Percentiles rank a stretch among this genome's conserved stretches.
phyloP scores from a whole-genome alignment of 1,140 invertebrate species.

The Zaprionus kolodkinae region DNA sequence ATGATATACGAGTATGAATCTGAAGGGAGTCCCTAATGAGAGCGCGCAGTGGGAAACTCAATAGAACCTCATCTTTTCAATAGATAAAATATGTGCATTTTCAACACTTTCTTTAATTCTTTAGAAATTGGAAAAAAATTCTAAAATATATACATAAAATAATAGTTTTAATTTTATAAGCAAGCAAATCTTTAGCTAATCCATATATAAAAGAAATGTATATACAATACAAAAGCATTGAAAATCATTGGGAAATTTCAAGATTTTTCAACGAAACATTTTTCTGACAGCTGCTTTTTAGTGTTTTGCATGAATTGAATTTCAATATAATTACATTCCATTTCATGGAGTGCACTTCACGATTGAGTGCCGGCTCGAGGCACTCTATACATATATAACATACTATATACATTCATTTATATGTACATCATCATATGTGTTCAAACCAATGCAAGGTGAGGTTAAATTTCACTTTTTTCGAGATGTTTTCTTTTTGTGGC shows the following conservation, averaged over 20 bases:
- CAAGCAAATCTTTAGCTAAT: too few relatives aligned
- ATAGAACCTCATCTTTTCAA: neutral
- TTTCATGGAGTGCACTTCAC: conserved; percentile 46
- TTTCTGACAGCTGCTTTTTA: conserved; percentile 22
- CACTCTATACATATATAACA: conserved; percentile 2
- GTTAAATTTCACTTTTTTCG: conserved; percentile 66
- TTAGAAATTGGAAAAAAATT: neutral
- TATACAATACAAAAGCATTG: too few relatives aligned
- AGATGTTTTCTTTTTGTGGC: conserved; percentile 37
- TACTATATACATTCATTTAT: neutral
- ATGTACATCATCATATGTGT: neutral
- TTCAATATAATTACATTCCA: conserved; percentile 46
- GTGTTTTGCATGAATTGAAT: conserved; percentile 22
- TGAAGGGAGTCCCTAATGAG: neutral
- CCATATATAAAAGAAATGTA: neutral
- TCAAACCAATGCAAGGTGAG: conserved; percentile 33
- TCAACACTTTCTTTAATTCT: neutral
- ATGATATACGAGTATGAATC: neutral
- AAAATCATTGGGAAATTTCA: neutral
- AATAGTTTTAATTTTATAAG: too few relatives aligned
- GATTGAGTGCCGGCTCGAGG: neutral
- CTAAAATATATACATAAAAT: too few relatives aligned
- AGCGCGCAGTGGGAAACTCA: neutral
- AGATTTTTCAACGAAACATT: conserved; percentile 3
- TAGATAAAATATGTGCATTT: neutral